Conservation (phyloP, 2,113 vertebrate genomes). For the Pipra filicauda region DNA sequence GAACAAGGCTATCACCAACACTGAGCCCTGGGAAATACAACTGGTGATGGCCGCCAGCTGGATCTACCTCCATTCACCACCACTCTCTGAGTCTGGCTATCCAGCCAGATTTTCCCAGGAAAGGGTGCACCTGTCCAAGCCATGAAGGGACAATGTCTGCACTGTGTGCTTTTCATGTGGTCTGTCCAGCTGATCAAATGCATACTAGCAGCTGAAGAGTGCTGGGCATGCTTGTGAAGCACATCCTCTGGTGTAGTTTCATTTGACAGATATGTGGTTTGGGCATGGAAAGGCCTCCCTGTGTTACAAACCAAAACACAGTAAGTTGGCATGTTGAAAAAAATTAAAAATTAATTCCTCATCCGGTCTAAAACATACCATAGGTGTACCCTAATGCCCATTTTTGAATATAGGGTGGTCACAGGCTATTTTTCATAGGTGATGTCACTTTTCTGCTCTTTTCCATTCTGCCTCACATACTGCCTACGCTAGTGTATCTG, state of each 20-base stretch:
- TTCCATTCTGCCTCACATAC: background rate
- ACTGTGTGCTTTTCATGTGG: background rate
- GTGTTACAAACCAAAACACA: background rate
- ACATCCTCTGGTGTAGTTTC: background rate
- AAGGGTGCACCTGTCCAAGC: background rate
- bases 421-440: fast-evolving
- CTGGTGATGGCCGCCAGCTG: background rate
- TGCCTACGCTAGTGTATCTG: background rate
- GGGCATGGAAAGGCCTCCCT: background rate
- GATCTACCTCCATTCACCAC: background rate
- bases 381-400: too few species aligned
- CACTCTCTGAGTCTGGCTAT: background rate
- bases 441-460: background rate
- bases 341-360: background rate
- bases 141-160: background rate
- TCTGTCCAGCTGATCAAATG: background rate
- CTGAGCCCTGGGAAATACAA: background rate
- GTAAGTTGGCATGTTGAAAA: background rate
- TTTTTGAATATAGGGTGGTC: background rate
- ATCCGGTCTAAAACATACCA: background rate
- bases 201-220: background rate
- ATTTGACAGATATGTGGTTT: background rate
- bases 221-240: background rate
- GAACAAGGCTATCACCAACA: background rate
- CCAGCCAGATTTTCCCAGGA: background rate